Base-by-base conservation (phyloP, 2,113 vertebrate genomes). In the Elephas maximus region DNA sequence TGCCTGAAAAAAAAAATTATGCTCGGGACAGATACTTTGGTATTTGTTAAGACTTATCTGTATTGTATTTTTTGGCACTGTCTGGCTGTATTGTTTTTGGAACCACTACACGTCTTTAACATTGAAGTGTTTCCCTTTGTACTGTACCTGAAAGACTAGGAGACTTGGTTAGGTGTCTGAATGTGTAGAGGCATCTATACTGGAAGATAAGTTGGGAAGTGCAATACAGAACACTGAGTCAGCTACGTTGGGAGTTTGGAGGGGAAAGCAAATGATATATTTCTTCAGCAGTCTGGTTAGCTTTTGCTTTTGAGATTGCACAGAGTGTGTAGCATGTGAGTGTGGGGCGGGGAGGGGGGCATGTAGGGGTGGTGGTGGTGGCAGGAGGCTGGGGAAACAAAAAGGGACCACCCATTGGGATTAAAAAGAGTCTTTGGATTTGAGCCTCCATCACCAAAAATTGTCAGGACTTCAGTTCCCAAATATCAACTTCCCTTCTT, bases 21-120 rank as follows among this genome's bases (percentile, higher is more conserved):
- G 51, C 37, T 95, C 79, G 14, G 12, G 45, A 63, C 44, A 4
- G 26, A 83, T n/a, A 33, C 65, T 63, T 60, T 4, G n/a, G 76
- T 44, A 30, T 91, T 93, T 53, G 73, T 33, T 33, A 67, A 90
- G 93, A 78, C 41, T 77, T 78, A 79, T 57, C 37, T 67, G 24
- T 45, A n/a, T 53, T 89, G 11, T 69, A 1, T 3, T 73, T 88
- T 80, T 81, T 74, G 63, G 69, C 44, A 60, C 26, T n/a, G 79
- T 28, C 8, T 69, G 44, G 15, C 33, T 65, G 89, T 69, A 62
- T 84, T 33, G 41, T 67, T 82, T 93, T 69, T 12, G 63, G 37
- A 37, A 48, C 53, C 28, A 86, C 14, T 6, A 24, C 37, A 44
- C 63, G 12, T 62, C 83, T 90, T 76, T 63, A 51, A 69, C 60